A percentile compares a stretch with the other conserved stretches of the same genome.
These are phyloP conservation scores for Ectropis grisescens DNA, from an alignment of 1,140 invertebrate species.

Conservation along the genomic window DNA sequence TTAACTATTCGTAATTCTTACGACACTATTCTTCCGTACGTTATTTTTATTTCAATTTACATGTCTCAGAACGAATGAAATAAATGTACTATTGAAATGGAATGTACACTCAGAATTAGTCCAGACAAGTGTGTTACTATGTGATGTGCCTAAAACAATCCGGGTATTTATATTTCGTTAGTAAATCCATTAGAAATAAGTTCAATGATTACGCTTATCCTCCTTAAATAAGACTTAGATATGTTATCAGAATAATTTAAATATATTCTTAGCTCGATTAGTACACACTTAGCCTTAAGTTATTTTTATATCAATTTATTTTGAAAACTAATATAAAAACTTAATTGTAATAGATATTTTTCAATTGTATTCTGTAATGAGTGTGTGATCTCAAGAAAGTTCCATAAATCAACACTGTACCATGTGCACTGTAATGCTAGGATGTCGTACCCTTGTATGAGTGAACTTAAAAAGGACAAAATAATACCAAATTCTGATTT, in stretches of 20 bases:
- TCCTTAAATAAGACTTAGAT: conserved; percentile 61
- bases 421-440: no score
- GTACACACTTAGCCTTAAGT: conserved; percentile 30
- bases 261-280: conserved; percentile 31
- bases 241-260: conserved; percentile 51
- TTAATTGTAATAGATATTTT: conserved; percentile 22
- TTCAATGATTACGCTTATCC: conserved; percentile 61
- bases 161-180: conserved; percentile 4
- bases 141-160: no score
- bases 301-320: conserved; percentile 55
- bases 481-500: no score
- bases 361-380: conserved; percentile 22
- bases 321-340: conserved; percentile 40
- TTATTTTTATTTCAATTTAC: no score
- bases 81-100: no score
- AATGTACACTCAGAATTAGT: no score
- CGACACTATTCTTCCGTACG: no score
- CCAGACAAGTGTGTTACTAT: no score
- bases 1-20: no score
- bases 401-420: conserved; percentile 13
- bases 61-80: no score
- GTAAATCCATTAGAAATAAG: conserved; percentile 41
- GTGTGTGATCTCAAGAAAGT: conserved; percentile 19
- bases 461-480: no score
- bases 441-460: no score